Percentiles rank a stretch among this genome's conserved stretches.
Conservation (phyloP, 2,797 vertebrate genomes). For the Esox masquinongy region DNA sequence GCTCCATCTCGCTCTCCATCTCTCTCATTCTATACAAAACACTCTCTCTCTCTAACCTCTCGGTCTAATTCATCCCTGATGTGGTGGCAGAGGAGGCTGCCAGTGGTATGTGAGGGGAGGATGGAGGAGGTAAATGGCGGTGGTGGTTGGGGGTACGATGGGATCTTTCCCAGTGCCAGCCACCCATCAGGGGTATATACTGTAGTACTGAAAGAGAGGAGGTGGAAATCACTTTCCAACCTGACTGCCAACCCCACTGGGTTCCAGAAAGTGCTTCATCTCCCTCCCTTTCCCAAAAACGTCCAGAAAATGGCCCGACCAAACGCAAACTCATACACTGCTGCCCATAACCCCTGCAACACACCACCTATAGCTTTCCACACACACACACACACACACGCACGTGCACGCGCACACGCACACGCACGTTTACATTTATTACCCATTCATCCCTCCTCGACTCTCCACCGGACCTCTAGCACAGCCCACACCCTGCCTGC, state of each 20-base stretch:
- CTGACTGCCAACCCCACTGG: slow-evolving; percentile 48
- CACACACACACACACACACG: slow-evolving; percentile 7
- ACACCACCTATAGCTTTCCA: slow-evolving; percentile 1
- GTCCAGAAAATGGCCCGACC: slow-evolving; percentile 4
- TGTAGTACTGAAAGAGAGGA: slow-evolving; percentile 26
- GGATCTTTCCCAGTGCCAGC: slow-evolving; percentile 50
- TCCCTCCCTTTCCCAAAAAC: slow-evolving; percentile 12
- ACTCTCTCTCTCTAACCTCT: slow-evolving; percentile 20
- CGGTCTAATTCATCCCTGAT: slow-evolving; percentile 62
- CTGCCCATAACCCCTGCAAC: background rate
- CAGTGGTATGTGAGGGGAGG: slow-evolving; percentile 50
- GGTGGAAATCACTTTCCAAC: slow-evolving; percentile 51
- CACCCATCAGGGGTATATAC: slow-evolving; percentile 33
- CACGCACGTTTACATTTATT: background rate
- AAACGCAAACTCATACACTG: background rate
- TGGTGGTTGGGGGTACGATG: background rate
- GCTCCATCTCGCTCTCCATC: slow-evolving; percentile 4
- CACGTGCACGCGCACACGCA: background rate
- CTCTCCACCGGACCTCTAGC: background rate
- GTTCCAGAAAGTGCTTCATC: slow-evolving; percentile 31
- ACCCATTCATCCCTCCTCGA: background rate
- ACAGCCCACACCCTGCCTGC: slow-evolving; percentile 25
- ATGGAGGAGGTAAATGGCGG: slow-evolving; percentile 22
- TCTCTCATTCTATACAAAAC: background rate
- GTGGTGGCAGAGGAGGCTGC: slow-evolving; percentile 57